These are phyloP conservation scores for Oligia latruncula DNA, from an alignment of 2,888 invertebrate species.

Conservation along the genomic window DNA sequence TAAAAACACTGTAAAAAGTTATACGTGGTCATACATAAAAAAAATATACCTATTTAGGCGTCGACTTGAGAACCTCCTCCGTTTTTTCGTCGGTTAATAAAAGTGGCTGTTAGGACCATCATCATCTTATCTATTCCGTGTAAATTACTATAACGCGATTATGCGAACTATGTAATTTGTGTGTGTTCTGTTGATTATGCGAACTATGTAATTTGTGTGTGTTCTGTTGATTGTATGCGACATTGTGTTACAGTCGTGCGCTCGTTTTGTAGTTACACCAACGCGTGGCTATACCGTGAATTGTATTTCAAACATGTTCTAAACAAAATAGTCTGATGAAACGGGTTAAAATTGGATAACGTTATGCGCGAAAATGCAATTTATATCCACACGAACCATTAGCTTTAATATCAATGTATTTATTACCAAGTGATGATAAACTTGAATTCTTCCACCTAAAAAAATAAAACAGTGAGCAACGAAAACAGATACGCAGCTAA, in stretches of 20 bases:
- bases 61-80: no score
- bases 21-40: no score
- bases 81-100: no score
- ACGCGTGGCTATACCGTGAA: background rate
- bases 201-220: background rate
- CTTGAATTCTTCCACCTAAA: conserved; percentile 36
- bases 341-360: background rate
- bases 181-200: background rate
- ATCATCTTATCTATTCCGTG: no score
- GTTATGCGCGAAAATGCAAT: background rate
- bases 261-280: conserved; percentile 21
- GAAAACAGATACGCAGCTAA: conserved; percentile 44
- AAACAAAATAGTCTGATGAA: background rate
- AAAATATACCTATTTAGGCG: no score
- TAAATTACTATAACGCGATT: background rate
- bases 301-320: background rate
- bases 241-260: background rate
- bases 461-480: conserved; percentile 37
- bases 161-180: background rate
- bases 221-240: background rate
- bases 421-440: conserved; percentile 26
- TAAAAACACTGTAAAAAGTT: no score
- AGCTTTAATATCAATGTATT: conserved; percentile 25
- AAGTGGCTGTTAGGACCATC: no score
- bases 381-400: conserved; percentile 15